Conservation (phyloP, 2,888 invertebrate genomes). For the Parascotia fuliginaria region DNA sequence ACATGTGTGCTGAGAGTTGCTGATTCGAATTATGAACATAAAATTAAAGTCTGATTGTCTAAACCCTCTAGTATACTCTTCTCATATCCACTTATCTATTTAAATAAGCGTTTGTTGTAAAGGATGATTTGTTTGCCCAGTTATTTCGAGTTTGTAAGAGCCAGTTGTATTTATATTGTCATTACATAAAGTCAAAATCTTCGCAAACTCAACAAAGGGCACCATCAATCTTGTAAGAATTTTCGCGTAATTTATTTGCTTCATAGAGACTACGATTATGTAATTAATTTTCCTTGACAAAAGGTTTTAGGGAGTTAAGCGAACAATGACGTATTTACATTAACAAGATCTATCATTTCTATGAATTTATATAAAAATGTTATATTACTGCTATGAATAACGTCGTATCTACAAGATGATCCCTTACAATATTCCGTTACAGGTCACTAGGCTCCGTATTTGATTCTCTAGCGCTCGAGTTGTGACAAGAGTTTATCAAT, state of each 20-base stretch:
- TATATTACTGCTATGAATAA: constrained; percentile 15
- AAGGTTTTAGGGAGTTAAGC: background rate
- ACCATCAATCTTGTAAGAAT: background rate
- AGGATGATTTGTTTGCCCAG: no score
- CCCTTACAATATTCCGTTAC: constrained; percentile 25
- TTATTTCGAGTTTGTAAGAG: no score
- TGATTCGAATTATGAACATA: no score
- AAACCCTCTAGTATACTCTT: no score
- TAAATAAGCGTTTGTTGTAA: no score
- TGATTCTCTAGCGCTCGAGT: constrained; percentile 14
- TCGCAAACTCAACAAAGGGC: background rate
- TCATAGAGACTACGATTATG: background rate
- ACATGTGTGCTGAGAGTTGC: no score
- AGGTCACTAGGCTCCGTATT: constrained; percentile 23
- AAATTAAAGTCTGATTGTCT: no score
- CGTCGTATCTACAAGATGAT: constrained; percentile 10
- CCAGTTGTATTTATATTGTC: no score
- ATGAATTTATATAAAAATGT: constrained; percentile 14
- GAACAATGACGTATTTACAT: background rate
- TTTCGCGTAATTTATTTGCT: background rate
- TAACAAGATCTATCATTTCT: constrained; percentile 3
- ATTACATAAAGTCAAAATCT: no score
- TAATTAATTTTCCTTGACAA: background rate
- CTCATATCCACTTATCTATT: no score
- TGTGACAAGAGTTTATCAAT: background rate